phyloP scores from a whole-genome alignment of 2,888 invertebrate genomes.

The Pollenia amentaria region DNA sequence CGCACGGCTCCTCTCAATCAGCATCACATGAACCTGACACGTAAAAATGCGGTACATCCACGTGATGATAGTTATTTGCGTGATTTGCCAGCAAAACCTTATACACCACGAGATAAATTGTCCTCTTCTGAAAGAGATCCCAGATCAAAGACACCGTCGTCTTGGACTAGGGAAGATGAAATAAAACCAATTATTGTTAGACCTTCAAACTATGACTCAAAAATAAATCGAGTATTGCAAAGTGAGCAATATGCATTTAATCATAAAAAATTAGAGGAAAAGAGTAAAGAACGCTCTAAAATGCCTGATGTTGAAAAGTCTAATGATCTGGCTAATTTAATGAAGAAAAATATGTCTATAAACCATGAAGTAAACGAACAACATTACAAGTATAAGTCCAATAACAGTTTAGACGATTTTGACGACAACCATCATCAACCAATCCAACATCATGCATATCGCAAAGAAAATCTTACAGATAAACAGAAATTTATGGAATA shows the following conservation, averaged over 20 bases:
- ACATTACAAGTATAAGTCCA: slow-evolving; percentile 75
- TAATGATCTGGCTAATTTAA: slow-evolving; percentile 81
- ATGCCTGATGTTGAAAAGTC: slow-evolving; percentile 81
- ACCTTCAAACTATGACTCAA: slow-evolving; percentile 83
- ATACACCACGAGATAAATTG: slow-evolving; percentile 77
- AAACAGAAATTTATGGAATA: slow-evolving; percentile 84
- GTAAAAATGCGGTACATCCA: slow-evolving; percentile 82
- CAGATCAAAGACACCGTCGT: slow-evolving; percentile 74
- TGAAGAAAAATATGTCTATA: slow-evolving; percentile 81
- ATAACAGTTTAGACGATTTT: slow-evolving; percentile 77
- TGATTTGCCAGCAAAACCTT: slow-evolving; percentile 83
- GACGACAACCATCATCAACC: slow-evolving; percentile 80
- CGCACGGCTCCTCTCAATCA: slow-evolving; percentile 75
- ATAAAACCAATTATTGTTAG: slow-evolving; percentile 84
- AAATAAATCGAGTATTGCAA: slow-evolving; percentile 83
- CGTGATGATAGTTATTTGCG: slow-evolving; percentile 83
- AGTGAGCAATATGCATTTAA: slow-evolving; percentile 78
- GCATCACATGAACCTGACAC: slow-evolving; percentile 81
- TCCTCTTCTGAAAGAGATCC: slow-evolving; percentile 62
- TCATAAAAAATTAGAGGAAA: slow-evolving; percentile 69
- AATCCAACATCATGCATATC: slow-evolving; percentile 77
- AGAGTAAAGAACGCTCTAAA: slow-evolving; percentile 75
- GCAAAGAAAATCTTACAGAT: slow-evolving; percentile 84
- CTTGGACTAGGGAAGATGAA: slow-evolving; percentile 83
- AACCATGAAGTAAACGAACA: slow-evolving; percentile 75